Conservation (phyloP, 2,888 invertebrate genomes). For the Drosophila leonis region DNA sequence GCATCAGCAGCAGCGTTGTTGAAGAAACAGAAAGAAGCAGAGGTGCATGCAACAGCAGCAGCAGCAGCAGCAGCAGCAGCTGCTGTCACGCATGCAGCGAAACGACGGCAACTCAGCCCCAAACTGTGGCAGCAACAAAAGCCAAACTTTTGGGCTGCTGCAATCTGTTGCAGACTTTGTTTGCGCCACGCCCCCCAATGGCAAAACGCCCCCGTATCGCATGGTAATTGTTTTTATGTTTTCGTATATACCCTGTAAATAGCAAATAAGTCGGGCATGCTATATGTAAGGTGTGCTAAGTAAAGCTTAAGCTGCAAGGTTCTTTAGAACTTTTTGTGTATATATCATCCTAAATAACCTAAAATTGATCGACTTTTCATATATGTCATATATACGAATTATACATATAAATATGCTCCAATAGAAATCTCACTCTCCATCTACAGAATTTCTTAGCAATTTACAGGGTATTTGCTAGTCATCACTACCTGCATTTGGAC, state of each 20-base stretch:
- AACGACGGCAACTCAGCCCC: conserved; percentile 19
- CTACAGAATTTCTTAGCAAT: background rate
- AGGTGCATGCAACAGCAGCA: conserved; percentile 19
- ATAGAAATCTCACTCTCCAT: background rate
- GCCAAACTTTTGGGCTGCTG: conserved; percentile 62
- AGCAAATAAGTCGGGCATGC: background rate
- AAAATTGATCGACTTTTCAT: too few relatives aligned
- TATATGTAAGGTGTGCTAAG: too few relatives aligned
- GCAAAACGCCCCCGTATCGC: conserved; percentile 20
- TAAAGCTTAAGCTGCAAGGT: background rate
- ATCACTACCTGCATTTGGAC: background rate
- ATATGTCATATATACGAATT: background rate
- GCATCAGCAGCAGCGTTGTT: conserved; percentile 25
- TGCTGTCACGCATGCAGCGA: conserved; percentile 59
- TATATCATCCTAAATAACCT: too few relatives aligned
- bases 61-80: conserved; percentile 4
- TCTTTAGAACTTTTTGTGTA: background rate
- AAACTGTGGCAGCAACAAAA: conserved; percentile 26
- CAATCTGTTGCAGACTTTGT: conserved; percentile 71
- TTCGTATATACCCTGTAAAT: conserved; percentile 30
- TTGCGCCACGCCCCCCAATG: conserved; percentile 19
- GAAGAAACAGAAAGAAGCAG: conserved; percentile 7
- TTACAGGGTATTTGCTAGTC: conserved; percentile 12
- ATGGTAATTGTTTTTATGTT: conserved; percentile 38
- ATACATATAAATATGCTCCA: background rate